Conservation (phyloP, 2,797 vertebrate species). For the Anas acuta region DNA sequence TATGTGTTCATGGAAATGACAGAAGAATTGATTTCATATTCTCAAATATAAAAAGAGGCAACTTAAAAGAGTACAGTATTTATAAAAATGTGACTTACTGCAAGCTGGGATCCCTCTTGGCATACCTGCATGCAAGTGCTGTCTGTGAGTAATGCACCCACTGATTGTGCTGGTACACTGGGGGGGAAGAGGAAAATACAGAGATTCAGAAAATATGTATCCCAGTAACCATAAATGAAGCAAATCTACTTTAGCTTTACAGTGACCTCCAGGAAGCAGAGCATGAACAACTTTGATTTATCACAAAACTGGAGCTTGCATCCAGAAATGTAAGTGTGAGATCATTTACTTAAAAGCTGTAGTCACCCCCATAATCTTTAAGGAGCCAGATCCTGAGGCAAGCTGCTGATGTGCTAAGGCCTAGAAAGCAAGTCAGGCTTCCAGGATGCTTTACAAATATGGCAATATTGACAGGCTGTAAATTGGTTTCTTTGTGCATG, state of each 20-base stretch:
- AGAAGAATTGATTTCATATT: background rate
- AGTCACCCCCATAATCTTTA: conserved; percentile 55
- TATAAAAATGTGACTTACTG: background rate
- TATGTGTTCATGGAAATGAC: background rate
- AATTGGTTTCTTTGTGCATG: conserved; percentile 46
- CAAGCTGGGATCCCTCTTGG: background rate
- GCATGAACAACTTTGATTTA: conserved; percentile 73
- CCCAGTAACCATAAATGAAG: conserved; percentile 59
- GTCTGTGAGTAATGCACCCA: background rate
- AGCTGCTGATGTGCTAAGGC: conserved; percentile 40
- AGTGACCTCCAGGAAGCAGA: conserved; percentile 69
- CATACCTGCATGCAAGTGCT: background rate
- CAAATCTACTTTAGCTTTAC: conserved; percentile 66
- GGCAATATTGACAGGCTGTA: conserved; percentile 17
- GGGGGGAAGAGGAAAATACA: background rate
- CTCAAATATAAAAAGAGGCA: background rate
- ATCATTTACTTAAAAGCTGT: conserved; percentile 58
- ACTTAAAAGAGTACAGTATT: background rate
- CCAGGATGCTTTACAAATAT: conserved; percentile 32
- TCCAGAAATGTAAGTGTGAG: conserved; percentile 65
- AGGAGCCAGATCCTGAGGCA: conserved; percentile 55
- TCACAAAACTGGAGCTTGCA: conserved; percentile 69
- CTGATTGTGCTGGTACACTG: background rate
- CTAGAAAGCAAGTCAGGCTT: conserved; percentile 23
- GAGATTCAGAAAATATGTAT: conserved; percentile 54